Evolutionary conservation across 2,888 invertebrate genomes (phyloP).

Genomic region (Allophyes oxyacanthae): DNA sequence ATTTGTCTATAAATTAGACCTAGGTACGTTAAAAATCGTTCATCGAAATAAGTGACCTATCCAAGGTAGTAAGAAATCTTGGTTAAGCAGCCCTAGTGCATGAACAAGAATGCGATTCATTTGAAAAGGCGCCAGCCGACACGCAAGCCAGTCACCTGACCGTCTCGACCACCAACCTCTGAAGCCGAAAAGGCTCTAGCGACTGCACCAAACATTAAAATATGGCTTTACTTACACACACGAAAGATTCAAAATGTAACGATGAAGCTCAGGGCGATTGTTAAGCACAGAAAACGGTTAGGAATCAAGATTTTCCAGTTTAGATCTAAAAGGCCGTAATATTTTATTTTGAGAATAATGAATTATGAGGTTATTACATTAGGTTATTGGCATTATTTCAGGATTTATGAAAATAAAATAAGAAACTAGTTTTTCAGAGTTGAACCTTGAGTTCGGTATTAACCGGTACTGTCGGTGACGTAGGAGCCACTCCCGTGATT

Average conservation of each 20-base stretch:
- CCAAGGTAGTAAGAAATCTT: slow-evolving; percentile 1
- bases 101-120: slow-evolving; percentile 78
- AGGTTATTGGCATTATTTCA: slow-evolving; percentile 23
- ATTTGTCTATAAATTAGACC: too few species aligned
- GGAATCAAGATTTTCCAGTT: slow-evolving; percentile 68
- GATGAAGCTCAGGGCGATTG: slow-evolving; percentile 1
- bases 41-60: too few species aligned
- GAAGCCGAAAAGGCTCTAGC: slow-evolving; percentile 44
- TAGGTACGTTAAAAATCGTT: too few species aligned
- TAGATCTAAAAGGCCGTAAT: slow-evolving; percentile 59
- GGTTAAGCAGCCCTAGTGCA: slow-evolving; percentile 49
- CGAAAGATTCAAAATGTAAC: slow-evolving; percentile 21
- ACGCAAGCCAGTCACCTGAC: slow-evolving; percentile 82
- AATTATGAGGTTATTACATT: slow-evolving; percentile 40
- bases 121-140: slow-evolving; percentile 77
- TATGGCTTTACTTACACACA: slow-evolving; percentile 14
- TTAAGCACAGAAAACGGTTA: slow-evolving; percentile 14
- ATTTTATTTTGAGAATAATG: slow-evolving; percentile 37
- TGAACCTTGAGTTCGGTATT: slow-evolving; percentile 44
- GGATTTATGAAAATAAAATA: slow-evolving; percentile 4
- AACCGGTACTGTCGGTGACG: slow-evolving; percentile 55
- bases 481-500: slow-evolving; percentile 55
- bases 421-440: slow-evolving; percentile 30
- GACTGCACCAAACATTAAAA: slow-evolving; percentile 15
- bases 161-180: slow-evolving; percentile 56